Percentiles rank a stretch among this genome's conserved stretches.
phyloP scores from a whole-genome alignment of 1,140 invertebrate genomes.

The Octopus bimaculoides region DNA sequence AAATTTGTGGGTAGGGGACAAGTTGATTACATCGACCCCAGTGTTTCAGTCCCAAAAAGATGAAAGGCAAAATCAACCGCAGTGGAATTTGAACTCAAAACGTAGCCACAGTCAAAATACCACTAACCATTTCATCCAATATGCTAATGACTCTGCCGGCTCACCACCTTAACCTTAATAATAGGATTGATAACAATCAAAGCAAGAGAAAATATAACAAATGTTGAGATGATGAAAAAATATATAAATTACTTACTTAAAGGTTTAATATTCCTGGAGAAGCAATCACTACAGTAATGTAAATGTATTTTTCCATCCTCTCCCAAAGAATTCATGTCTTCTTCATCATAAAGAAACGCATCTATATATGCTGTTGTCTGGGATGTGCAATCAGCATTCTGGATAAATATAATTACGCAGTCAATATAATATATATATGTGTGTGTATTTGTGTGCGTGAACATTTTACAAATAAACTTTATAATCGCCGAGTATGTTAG shows the following conservation, averaged over 20 bases:
- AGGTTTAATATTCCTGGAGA: conserved; percentile 63
- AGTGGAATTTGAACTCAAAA: neutral
- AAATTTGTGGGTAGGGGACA: no score
- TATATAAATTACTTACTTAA: conserved; percentile 56
- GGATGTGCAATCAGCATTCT: conserved; percentile 65
- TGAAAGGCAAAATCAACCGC: neutral
- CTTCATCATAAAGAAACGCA: conserved; percentile 71
- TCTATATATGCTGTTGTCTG: conserved; percentile 65
- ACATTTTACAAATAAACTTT: no score
- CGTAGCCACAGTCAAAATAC: neutral
- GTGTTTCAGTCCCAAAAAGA: neutral
- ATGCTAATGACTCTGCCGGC: neutral
- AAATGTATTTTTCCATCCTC: conserved; percentile 64
- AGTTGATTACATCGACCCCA: no score
- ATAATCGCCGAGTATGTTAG: no score
- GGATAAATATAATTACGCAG: conserved; percentile 15
- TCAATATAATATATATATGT: neutral
- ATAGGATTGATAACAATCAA: neutral
- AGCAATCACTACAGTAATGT: conserved; percentile 68
- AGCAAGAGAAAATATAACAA: neutral
- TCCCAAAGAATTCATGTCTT: conserved; percentile 64
- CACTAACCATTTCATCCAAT: neutral
- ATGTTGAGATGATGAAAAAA: neutral
- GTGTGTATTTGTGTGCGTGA: neutral
- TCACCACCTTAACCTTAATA: neutral